phyloP scores from a whole-genome alignment of 2,888 invertebrate genomes.

The Marasmarcha lunaedactyla region DNA sequence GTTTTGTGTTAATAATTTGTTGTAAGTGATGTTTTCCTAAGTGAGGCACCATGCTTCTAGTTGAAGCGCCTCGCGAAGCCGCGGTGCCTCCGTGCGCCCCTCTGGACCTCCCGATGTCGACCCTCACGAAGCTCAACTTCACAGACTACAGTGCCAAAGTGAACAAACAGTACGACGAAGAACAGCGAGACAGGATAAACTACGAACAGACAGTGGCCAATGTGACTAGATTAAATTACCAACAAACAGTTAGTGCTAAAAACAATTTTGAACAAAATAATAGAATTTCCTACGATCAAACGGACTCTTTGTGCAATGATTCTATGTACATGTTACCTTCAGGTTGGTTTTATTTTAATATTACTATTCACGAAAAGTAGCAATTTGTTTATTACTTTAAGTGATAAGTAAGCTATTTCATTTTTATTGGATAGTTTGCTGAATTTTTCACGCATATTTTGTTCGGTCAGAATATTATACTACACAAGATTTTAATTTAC shows the following conservation, averaged over 20 bases:
- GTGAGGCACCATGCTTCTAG: conserved; percentile 79
- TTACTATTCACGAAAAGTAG: conserved; percentile 1
- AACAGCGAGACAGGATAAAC: conserved; percentile 45
- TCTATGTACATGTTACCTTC: conserved; percentile 42
- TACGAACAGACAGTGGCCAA: conserved; percentile 50
- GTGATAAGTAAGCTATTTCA: too few species aligned
- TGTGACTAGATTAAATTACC: conserved; percentile 47
- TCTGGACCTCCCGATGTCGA: conserved; percentile 56
- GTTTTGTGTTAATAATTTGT: conserved; percentile 28
- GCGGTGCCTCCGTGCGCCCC: conserved; percentile 72
- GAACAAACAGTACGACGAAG: conserved; percentile 43
- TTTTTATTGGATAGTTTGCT: too few species aligned
- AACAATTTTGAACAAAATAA: conserved; percentile 37
- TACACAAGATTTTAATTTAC: too few species aligned
- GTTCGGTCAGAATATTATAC: too few species aligned
- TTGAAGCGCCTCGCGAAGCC: conserved; percentile 80
- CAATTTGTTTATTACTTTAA: too few species aligned
- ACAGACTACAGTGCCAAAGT: conserved; percentile 64
- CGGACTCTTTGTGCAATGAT: conserved; percentile 47
- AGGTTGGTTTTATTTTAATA: conserved; percentile 28
- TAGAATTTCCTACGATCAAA: conserved; percentile 46
- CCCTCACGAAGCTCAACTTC: conserved; percentile 54
- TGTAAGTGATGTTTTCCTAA: conserved; percentile 40
- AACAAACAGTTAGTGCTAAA: conserved; percentile 28
- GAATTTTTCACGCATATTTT: too few species aligned